Evolutionary conservation across 2,797 vertebrate species (phyloP).

Genomic region (Muscicapa comitata): DNA sequence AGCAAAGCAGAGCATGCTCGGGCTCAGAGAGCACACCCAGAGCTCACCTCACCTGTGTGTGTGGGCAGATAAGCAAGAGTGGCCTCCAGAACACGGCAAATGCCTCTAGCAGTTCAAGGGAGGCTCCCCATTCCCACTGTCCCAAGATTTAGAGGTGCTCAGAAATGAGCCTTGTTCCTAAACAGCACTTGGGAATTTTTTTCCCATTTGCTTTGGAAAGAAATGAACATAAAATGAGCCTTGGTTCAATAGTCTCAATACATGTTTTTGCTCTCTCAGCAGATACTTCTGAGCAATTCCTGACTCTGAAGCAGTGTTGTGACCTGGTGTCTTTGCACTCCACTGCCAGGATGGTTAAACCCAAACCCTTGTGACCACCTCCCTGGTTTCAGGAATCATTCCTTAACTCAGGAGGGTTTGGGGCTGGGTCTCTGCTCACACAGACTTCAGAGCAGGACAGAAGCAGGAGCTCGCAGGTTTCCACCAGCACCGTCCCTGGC

Average conservation of each 20-base stretch:
- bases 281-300: not conserved
- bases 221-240: not conserved
- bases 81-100: not conserved
- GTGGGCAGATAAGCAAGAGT: fast-evolving
- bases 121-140: not conserved
- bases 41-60: fast-evolving
- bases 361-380: not conserved
- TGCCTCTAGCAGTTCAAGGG: not conserved
- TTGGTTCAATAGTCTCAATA: not conserved
- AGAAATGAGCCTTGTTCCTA: not conserved
- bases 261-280: not conserved
- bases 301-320: not conserved
- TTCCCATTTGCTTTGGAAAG: not conserved
- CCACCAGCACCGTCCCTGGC: not conserved
- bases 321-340: not conserved
- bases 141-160: not conserved
- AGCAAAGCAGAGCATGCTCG: fast-evolving
- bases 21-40: not conserved
- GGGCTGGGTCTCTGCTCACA: not conserved
- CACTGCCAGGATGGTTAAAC: not conserved
- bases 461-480: not conserved
- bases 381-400: not conserved
- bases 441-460: not conserved
- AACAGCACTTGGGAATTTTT: not conserved
- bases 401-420: not conserved